Evolutionary conservation across 2,888 invertebrate genomes (phyloP), one percentile per base, ranked within the genome.

Genomic region (Oligia fasciuncula): DNA sequence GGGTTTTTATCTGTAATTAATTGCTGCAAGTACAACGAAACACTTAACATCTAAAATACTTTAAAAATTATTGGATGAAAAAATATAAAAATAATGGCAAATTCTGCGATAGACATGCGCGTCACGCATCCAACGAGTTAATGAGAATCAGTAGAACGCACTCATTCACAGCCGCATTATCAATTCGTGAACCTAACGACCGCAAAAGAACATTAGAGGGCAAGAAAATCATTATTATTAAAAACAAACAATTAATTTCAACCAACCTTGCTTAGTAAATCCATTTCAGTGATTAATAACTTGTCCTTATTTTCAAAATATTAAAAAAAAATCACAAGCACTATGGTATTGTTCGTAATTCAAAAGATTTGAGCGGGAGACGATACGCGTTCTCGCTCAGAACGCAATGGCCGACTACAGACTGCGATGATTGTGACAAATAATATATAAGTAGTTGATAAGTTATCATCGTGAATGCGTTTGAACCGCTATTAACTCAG

Each of bases 211-310:
- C 40, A 73, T 73, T 81, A 75, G 73, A 85, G 88, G 88, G 9
- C 82, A 87, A 76, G 51, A 76, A 69, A 77, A 77, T 17, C 6
- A 73, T 69, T 8, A 65, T 35, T 17, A 40, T 17, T n/a, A 23
- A 65, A 63, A 73, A 17, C 51, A 70, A 8, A 60, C 23, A 60
- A 75, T 13, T 4, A 78, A 76, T 63, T 69, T 49, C 40, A 49
- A 88, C 89, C 70, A 83, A 92, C 92, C 92, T 89, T 91, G 85
- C 77, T 91, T 23, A 92, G 71, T 62, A 91, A 49, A 90, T 92
- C 92, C 92, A 92, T 92, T 73, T 73, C 81, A 81, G 72, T 71
- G 73, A 57, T 71, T 40, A 76, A 81, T 79, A 69, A 60, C 71
- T 62, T 43, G 17, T 35, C 9, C 62, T 67, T 77, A 40, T 68